Conservation (phyloP, 1,140 invertebrate genomes). For the Drosophila littoralis region DNA sequence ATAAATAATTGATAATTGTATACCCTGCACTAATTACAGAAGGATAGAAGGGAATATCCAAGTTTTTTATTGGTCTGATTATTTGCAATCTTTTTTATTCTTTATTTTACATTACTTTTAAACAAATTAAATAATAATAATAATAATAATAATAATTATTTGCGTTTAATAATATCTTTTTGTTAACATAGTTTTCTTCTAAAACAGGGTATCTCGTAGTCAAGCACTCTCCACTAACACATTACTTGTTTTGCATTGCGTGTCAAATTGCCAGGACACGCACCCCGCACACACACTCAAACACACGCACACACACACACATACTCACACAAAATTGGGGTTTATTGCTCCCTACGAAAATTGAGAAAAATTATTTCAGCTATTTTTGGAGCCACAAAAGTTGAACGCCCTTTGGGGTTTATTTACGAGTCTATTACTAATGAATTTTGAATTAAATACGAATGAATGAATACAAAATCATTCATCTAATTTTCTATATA, state of each 20-base stretch:
- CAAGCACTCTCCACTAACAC: neutral
- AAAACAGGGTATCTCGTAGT: neutral
- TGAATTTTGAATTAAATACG: constrained; percentile 4
- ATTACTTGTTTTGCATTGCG: constrained; percentile 8
- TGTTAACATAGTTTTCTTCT: no score
- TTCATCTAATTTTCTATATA: neutral
- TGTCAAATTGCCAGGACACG: constrained; percentile 23
- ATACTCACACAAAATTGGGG: constrained; percentile 48
- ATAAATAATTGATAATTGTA: neutral
- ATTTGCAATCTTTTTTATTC: no score
- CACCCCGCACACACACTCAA: neutral
- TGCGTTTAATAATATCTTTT: no score
- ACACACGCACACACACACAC: neutral
- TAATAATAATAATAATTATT: no score
- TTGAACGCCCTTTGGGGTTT: constrained; percentile 5
- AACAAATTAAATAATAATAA: no score
- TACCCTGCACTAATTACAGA: no score
- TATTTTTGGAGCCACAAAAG: constrained; percentile 13
- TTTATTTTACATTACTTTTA: no score
- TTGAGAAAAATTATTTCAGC: constrained; percentile 19
- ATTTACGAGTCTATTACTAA: constrained; percentile 3
- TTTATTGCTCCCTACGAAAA: constrained; percentile 54
- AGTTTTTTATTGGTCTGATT: no score
- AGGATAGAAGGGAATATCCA: no score
- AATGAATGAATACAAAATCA: constrained; percentile 11